Percentiles rank a stretch among this genome's conserved stretches.
phyloP scores from a whole-genome alignment of 2,888 invertebrate species.

The Caenorhabditis drosophilae region DNA sequence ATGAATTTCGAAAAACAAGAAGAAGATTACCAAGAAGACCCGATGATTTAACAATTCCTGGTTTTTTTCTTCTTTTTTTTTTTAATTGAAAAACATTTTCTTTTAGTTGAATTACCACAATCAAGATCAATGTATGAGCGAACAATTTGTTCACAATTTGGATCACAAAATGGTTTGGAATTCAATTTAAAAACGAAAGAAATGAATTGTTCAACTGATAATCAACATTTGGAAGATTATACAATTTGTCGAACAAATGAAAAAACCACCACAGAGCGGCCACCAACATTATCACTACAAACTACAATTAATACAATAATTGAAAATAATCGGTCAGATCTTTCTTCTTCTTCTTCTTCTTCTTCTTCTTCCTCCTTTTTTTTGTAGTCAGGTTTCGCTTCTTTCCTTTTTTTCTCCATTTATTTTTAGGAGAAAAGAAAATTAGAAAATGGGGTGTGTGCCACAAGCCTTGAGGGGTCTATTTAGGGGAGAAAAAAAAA shows the following conservation, averaged over 20 bases:
- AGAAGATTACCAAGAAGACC: constrained; percentile 45
- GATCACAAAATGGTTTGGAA: neutral
- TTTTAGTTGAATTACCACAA: constrained; percentile 21
- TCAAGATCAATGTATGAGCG: constrained; percentile 39
- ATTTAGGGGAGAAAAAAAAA: too few relatives aligned
- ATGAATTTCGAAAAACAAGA: constrained; percentile 41
- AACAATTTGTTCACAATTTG: constrained; percentile 21
- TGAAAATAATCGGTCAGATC: constrained; percentile 11
- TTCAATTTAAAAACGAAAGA: neutral
- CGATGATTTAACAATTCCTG: constrained; percentile 31
- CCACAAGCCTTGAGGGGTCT: too few relatives aligned
- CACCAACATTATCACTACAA: constrained; percentile 26
- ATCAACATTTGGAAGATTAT: constrained; percentile 15
- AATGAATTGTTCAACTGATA: neutral
- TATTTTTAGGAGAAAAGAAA: too few relatives aligned
- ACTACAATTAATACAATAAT: constrained; percentile 28
- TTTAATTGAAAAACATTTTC: too few relatives aligned
- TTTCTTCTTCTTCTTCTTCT: neutral
- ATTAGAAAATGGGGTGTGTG: too few relatives aligned
- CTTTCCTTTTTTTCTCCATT: too few relatives aligned
- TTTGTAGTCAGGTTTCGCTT: too few relatives aligned
- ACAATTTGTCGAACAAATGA: constrained; percentile 4
- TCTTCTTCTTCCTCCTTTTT: too few relatives aligned
- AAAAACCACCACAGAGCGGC: constrained; percentile 3
- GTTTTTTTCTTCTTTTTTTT: neutral